Percentiles rank a stretch among this genome's conserved stretches.
These are phyloP conservation scores for Drosophila neotestacea DNA, from an alignment of 2,888 invertebrate species.

Conservation along the genomic window DNA sequence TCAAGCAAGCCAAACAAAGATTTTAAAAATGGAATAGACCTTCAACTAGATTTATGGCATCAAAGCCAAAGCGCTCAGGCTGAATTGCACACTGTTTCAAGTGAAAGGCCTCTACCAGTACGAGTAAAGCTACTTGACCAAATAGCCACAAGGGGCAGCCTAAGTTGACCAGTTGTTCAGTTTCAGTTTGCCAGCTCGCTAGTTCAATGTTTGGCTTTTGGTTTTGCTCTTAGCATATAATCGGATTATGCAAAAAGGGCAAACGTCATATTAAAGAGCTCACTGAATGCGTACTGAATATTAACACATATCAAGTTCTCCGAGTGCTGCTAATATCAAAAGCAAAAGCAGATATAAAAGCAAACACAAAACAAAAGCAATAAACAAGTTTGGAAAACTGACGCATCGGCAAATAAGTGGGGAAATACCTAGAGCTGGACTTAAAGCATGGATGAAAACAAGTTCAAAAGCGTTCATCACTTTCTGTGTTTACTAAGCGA, in stretches of 20 bases:
- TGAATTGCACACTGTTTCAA: slow-evolving; percentile 32
- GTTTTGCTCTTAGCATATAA: slow-evolving; percentile 38
- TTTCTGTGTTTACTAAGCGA: not conserved
- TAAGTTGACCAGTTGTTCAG: slow-evolving; percentile 1
- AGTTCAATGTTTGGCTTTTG: slow-evolving; percentile 50
- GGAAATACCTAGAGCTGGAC: slow-evolving; percentile 47
- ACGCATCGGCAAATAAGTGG: slow-evolving; percentile 51
- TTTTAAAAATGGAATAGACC: slow-evolving; percentile 45
- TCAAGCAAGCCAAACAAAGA: slow-evolving; percentile 29
- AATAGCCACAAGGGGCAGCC: slow-evolving; percentile 25
- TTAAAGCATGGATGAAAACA: not conserved
- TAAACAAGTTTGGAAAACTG: slow-evolving; percentile 33
- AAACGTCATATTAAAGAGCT: slow-evolving; percentile 15
- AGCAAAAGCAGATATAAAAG: not conserved
- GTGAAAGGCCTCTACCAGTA: slow-evolving; percentile 57
- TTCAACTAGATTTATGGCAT: slow-evolving; percentile 61
- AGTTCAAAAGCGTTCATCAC: not conserved
- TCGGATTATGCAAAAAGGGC: slow-evolving; percentile 59
- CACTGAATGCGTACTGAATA: not conserved
- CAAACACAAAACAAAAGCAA: slow-evolving; percentile 1
- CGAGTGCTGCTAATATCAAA: not conserved
- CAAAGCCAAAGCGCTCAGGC: slow-evolving; percentile 12
- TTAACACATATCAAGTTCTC: not conserved
- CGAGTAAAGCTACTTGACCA: slow-evolving; percentile 38
- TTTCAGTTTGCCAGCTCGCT: not conserved